A percentile compares a stretch with the other conserved stretches of the same genome.
Conservation (phyloP, 2,113 vertebrate species). For the Coregonus clupeaformis region DNA sequence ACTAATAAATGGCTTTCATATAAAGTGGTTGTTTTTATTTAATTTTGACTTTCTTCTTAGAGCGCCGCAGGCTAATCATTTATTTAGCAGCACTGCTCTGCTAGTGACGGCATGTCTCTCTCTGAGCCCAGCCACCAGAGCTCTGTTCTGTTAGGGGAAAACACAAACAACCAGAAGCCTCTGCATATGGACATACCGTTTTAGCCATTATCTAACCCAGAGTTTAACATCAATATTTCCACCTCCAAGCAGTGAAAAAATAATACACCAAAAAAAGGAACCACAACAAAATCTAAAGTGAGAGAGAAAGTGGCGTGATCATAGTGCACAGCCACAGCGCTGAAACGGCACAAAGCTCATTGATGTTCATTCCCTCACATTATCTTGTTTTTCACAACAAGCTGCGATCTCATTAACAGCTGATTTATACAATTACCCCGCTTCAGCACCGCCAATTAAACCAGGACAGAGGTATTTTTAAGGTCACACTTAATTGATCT, state of each 20-base stretch:
- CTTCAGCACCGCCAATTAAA: conserved; percentile 84
- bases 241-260: not conserved
- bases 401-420: conserved; percentile 83
- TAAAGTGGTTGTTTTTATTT: conserved; percentile 64
- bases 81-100: conserved; percentile 60
- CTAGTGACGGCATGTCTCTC: conserved; percentile 45
- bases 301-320: conserved; percentile 10
- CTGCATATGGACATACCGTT: conserved; percentile 15
- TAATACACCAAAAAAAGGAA: not conserved
- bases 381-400: conserved; percentile 84
- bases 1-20: conserved; percentile 62
- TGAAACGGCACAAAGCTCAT: conserved; percentile 45
- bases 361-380: conserved; percentile 78
- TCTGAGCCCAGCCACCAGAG: conserved; percentile 29
- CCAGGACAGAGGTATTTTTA: conserved; percentile 83
- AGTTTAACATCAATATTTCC: conserved; percentile 15
- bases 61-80: conserved; percentile 60
- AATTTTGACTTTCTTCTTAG: conserved; percentile 48
- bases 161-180: conserved; percentile 35
- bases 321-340: not conserved
- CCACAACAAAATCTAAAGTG: conserved; percentile 5
- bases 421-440: conserved; percentile 85
- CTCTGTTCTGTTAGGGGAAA: conserved; percentile 29
- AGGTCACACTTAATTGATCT: conserved; percentile 85
- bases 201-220: conserved; percentile 31